Evolutionary conservation across 2,888 invertebrate genomes (phyloP).

Genomic region (Gibbula magus): DNA sequence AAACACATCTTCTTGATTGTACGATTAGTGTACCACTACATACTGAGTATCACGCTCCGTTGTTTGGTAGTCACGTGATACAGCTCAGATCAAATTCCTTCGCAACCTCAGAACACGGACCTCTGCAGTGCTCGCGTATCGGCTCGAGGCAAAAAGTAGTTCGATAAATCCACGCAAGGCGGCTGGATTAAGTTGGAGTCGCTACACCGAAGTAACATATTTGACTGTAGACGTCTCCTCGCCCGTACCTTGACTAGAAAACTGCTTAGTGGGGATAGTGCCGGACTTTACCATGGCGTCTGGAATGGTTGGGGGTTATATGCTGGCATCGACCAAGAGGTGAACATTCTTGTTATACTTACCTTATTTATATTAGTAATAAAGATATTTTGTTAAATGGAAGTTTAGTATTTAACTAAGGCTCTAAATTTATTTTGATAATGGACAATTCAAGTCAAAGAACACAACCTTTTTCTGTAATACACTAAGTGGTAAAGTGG

Average conservation of each 20-base stretch:
- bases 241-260: no score
- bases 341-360: conserved; percentile 28
- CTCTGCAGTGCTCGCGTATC: not conserved
- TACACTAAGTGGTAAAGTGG: no score
- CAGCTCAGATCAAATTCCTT: conserved; percentile 9
- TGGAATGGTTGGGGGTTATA: conserved; percentile 55
- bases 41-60: not conserved
- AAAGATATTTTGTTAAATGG: no score
- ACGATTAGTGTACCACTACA: not conserved
- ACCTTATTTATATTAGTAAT: not conserved
- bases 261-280: no score
- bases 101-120: conserved; percentile 15
- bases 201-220: not conserved
- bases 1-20: not conserved
- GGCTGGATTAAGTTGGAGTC: not conserved
- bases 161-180: not conserved
- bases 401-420: no score
- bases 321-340: conserved; percentile 59
- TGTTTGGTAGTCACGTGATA: not conserved
- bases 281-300: conserved; percentile 23
- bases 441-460: no score
- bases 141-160: not conserved
- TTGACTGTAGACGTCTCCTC: not conserved
- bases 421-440: no score
- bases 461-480: no score